phyloP scores from a whole-genome alignment of 2,888 invertebrate species.

The Trachelus troglodyta region DNA sequence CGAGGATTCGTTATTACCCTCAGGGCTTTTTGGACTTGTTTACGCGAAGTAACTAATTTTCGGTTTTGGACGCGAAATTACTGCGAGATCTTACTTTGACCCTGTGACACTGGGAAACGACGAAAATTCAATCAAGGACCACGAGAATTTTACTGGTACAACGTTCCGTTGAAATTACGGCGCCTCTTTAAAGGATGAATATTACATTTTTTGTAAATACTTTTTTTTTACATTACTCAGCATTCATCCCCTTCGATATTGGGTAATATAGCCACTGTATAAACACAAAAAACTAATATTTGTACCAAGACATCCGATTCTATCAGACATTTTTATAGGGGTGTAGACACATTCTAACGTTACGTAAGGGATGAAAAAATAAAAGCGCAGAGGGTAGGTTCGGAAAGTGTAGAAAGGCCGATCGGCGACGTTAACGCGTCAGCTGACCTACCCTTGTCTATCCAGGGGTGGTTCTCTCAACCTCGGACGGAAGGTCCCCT shows the following conservation, averaged over 20 bases:
- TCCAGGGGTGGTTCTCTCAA: neutral
- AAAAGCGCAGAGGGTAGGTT: neutral
- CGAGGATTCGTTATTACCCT: too few relatives aligned
- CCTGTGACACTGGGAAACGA: neutral
- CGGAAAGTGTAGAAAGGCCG: neutral
- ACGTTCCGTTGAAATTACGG: neutral
- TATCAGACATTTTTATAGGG: neutral
- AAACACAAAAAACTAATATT: neutral
- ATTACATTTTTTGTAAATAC: too few relatives aligned
- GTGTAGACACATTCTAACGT: neutral
- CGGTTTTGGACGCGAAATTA: neutral
- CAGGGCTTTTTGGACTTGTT: neutral
- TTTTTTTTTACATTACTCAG: too few relatives aligned
- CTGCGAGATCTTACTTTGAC: neutral
- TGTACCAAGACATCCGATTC: neutral
- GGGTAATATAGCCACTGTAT: neutral
- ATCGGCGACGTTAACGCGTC: neutral
- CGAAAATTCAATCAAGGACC: neutral
- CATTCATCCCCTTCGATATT: too few relatives aligned
- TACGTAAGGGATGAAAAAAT: neutral
- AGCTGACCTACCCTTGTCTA: neutral
- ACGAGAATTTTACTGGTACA: neutral
- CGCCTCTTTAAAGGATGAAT: too few relatives aligned
- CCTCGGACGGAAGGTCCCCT: neutral
- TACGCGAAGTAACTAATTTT: neutral